These are phyloP conservation scores for Agrochola litura DNA, from an alignment of 2,888 invertebrate species.

Conservation along the genomic window DNA sequence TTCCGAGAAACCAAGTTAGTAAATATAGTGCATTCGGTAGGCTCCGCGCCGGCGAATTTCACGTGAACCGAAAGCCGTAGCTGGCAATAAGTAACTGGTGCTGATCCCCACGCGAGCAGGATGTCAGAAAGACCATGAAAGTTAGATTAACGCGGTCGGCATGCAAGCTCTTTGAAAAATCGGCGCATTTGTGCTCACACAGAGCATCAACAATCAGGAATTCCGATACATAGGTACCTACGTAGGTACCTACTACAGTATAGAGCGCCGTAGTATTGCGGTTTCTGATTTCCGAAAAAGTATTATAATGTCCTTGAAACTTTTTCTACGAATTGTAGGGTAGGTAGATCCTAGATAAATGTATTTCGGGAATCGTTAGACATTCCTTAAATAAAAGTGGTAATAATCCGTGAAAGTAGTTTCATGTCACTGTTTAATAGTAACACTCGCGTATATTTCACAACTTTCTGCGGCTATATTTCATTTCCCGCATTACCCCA, in stretches of 20 bases:
- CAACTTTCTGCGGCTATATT: slow-evolving; percentile 42
- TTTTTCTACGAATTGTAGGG: not conserved
- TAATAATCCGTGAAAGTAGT: slow-evolving; percentile 45
- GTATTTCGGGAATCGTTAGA: slow-evolving; percentile 13
- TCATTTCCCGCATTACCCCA: slow-evolving; percentile 35
- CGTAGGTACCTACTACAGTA: not conserved
- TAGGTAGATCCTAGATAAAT: not conserved
- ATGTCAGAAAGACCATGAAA: slow-evolving; percentile 26
- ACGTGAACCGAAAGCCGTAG: not conserved
- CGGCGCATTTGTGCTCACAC: slow-evolving; percentile 3
- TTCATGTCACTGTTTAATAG: slow-evolving; percentile 35
- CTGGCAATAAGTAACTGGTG: slow-evolving; percentile 22
- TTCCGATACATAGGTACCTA: not conserved
- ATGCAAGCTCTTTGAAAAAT: slow-evolving; percentile 33
- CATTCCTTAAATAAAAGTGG: slow-evolving; percentile 21
- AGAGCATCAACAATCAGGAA: slow-evolving; percentile 15
- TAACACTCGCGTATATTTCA: slow-evolving; percentile 27
- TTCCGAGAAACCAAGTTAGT: slow-evolving; percentile 17
- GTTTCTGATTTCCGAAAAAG: slow-evolving; percentile 7
- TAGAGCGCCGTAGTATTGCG: not conserved
- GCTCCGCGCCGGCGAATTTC: not conserved
- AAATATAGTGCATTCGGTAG: slow-evolving; percentile 15
- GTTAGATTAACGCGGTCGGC: slow-evolving; percentile 22
- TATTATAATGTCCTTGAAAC: not conserved
- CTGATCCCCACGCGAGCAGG: slow-evolving; percentile 2